Percentiles rank a stretch among this genome's conserved stretches.
Evolutionary conservation across 2,888 invertebrate genomes (phyloP).

Genomic region (Tetragnatha montana): DNA sequence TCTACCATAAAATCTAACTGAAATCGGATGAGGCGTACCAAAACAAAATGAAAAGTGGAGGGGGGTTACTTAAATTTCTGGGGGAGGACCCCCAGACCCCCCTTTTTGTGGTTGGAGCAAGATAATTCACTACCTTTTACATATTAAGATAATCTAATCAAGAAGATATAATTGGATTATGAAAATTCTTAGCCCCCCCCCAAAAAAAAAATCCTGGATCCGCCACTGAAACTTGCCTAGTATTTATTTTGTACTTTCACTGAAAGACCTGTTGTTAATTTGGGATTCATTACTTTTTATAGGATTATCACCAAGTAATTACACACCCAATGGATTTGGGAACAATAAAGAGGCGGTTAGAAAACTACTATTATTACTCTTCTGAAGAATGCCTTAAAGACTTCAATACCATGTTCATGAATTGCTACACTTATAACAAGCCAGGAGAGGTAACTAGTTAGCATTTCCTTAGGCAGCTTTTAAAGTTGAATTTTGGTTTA

Average conservation of each 20-base stretch:
- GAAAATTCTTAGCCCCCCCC: no score
- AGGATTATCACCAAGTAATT: slow-evolving; percentile 99
- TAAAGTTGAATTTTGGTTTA: not conserved
- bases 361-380: slow-evolving; percentile 95
- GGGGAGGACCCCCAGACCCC: no score
- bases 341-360: slow-evolving; percentile 95
- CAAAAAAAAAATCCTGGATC: no score
- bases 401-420: slow-evolving; percentile 97
- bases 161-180: no score
- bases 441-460: slow-evolving; percentile 84
- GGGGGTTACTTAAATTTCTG: no score
- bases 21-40: no score
- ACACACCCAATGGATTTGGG: slow-evolving; percentile 98
- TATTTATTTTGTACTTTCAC: not conserved
- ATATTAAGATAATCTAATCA: no score
- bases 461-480: not conserved
- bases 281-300: slow-evolving; percentile 73
- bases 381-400: slow-evolving; percentile 97
- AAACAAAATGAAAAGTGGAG: no score
- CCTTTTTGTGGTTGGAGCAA: no score
- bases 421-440: slow-evolving; percentile 98
- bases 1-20: no score
- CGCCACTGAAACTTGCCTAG: not conserved
- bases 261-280: no score
- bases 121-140: no score